phyloP scores from a whole-genome alignment of 1,140 invertebrate genomes.

The Ridgeia piscesae region DNA sequence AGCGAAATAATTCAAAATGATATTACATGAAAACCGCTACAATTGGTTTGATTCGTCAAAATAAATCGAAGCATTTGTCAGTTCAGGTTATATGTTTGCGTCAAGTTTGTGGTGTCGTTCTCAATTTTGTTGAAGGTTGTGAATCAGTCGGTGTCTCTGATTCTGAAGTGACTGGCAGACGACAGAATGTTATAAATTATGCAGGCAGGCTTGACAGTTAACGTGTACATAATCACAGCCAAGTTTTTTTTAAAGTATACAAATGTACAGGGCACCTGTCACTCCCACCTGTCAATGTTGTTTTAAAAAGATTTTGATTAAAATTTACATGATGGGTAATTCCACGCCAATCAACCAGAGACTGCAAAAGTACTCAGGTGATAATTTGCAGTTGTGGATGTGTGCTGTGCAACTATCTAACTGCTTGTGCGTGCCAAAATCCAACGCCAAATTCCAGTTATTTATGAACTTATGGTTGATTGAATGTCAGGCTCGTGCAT shows the following conservation, averaged over 20 bases:
- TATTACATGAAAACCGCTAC: neutral
- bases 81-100: neutral
- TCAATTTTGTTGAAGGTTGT: neutral
- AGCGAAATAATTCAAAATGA: neutral
- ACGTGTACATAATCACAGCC: neutral
- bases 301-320: no score
- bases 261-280: neutral
- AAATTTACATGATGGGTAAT: no score
- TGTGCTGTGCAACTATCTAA: no score
- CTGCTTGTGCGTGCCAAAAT: no score
- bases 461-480: no score
- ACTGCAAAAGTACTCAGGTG: no score
- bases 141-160: neutral
- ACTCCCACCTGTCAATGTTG: slow-evolving; percentile 2
- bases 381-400: no score
- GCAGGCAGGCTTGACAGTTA: neutral
- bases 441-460: no score
- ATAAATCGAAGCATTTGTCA: neutral
- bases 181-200: neutral
- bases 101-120: neutral
- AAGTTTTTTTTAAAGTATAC: neutral
- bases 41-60: neutral
- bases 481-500: no score
- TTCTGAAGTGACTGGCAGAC: slow-evolving; percentile 6
- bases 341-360: no score